phyloP scores from a whole-genome alignment of 2,797 vertebrate genomes.

The Trichosurus vulpecula region DNA sequence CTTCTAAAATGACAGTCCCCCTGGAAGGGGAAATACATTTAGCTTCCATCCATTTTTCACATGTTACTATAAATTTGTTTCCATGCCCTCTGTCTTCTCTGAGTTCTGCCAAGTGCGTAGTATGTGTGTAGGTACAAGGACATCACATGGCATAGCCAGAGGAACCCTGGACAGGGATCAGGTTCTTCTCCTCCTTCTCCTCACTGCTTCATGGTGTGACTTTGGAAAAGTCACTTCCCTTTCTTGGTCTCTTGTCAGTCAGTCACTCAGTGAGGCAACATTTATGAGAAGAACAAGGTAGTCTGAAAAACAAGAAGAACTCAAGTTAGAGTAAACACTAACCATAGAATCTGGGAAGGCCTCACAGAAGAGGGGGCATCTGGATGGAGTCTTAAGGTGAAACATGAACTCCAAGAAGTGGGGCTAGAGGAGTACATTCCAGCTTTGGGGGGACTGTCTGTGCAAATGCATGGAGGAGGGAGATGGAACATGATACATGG shows the following conservation, averaged over 20 bases:
- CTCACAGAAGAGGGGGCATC: not conserved
- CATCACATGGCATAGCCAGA: too few relatives aligned
- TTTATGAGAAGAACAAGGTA: not conserved
- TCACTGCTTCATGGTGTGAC: slow-evolving; percentile 54
- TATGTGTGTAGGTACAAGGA: too few relatives aligned
- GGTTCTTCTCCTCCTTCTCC: slow-evolving; percentile 39
- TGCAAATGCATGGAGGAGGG: not conserved
- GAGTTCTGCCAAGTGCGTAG: too few relatives aligned
- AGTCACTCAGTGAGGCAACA: slow-evolving; percentile 40
- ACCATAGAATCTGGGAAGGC: slow-evolving; percentile 29
- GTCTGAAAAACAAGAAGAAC: not conserved
- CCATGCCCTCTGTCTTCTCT: too few relatives aligned
- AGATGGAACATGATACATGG: not conserved
- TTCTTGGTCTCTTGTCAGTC: not conserved
- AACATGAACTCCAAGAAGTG: not conserved
- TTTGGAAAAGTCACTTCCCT: slow-evolving; percentile 3
- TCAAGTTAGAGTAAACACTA: not conserved
- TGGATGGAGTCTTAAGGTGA: not conserved
- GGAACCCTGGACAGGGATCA: too few relatives aligned
- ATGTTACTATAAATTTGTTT: too few relatives aligned
- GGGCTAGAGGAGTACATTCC: not conserved
- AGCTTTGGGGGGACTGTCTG: not conserved
- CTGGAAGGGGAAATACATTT: not conserved
- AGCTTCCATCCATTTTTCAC: too few relatives aligned
- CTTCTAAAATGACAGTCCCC: too few relatives aligned